These are phyloP conservation scores for Muricea muricata DNA, from an alignment of 92 coral and sea anemone species.

Conservation along the genomic window DNA sequence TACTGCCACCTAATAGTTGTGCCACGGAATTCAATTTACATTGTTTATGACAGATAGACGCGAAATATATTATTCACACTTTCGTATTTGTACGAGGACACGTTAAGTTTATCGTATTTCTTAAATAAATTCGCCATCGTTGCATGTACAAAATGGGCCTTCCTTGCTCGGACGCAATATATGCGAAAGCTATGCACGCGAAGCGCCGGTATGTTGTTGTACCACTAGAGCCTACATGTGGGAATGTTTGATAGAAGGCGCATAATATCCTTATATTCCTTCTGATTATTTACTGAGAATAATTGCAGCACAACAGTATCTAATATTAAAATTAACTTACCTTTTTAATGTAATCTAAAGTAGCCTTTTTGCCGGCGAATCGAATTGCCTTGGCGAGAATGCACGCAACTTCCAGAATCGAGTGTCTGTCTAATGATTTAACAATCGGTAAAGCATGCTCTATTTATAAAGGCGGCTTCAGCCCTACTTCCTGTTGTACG, in stretches of 20 bases:
- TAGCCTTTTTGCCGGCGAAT: not conserved
- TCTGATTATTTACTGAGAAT: too few relatives aligned
- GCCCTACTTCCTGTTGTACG: conserved; percentile 30
- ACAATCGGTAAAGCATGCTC: not conserved
- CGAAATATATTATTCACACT: not conserved
- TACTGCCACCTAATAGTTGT: not conserved
- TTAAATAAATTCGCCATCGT: not conserved
- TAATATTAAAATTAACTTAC: conserved; percentile 1
- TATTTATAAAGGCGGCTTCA: conserved; percentile 26
- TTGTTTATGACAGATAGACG: not conserved
- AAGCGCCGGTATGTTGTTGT: not conserved
- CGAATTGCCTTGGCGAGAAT: not conserved
- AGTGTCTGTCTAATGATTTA: not conserved
- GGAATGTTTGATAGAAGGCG: too few relatives aligned
- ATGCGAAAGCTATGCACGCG: not conserved
- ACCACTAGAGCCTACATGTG: too few relatives aligned
- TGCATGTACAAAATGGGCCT: not conserved
- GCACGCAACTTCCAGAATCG: not conserved
- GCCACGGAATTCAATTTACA: not conserved
- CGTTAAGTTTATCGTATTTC: not conserved
- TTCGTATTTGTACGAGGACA: not conserved
- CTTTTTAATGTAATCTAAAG: not conserved
- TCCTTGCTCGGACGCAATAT: not conserved
- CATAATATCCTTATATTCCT: too few relatives aligned
- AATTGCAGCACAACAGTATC: too few relatives aligned